Evolutionary conservation across 2,113 vertebrate species (phyloP).

Genomic region (Xerus inauris): DNA sequence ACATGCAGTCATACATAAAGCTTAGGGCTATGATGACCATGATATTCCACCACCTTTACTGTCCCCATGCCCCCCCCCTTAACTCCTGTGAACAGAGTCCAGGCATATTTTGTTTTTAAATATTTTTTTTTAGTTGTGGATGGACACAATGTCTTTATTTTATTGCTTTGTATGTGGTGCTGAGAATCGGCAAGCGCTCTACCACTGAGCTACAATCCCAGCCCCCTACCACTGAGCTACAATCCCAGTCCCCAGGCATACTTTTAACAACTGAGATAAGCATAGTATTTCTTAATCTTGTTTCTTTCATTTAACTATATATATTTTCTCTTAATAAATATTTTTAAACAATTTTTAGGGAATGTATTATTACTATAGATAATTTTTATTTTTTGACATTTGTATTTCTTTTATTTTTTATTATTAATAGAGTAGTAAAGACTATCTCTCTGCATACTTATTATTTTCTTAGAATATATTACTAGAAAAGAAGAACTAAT

Average conservation of each 20-base stretch:
- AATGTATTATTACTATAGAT: neutral
- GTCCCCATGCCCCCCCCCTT: too few species aligned
- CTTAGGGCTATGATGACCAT: too few species aligned
- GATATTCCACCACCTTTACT: too few species aligned
- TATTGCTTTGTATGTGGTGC: too few species aligned
- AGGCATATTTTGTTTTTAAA: too few species aligned
- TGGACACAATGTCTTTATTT: too few species aligned
- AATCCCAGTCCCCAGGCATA: neutral
- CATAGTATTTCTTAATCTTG: neutral
- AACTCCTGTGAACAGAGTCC: too few species aligned
- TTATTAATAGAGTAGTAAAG: neutral
- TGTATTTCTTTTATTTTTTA: neutral
- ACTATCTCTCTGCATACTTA: conserved; percentile 11
- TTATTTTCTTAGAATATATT: conserved; percentile 12
- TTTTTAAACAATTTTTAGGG: conserved; percentile 25
- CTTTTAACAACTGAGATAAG: conserved; percentile 13
- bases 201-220: too few species aligned
- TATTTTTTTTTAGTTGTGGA: too few species aligned
- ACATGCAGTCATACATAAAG: too few species aligned
- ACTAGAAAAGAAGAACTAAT: conserved; percentile 24
- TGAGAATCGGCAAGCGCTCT: too few species aligned
- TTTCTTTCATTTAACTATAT: neutral
- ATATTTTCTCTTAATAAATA: conserved; percentile 8
- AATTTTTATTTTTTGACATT: conserved; percentile 44
- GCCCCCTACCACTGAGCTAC: too few species aligned